Evolutionary conservation across 2,888 invertebrate genomes (phyloP).

Genomic region (Apotomis turbidana): DNA sequence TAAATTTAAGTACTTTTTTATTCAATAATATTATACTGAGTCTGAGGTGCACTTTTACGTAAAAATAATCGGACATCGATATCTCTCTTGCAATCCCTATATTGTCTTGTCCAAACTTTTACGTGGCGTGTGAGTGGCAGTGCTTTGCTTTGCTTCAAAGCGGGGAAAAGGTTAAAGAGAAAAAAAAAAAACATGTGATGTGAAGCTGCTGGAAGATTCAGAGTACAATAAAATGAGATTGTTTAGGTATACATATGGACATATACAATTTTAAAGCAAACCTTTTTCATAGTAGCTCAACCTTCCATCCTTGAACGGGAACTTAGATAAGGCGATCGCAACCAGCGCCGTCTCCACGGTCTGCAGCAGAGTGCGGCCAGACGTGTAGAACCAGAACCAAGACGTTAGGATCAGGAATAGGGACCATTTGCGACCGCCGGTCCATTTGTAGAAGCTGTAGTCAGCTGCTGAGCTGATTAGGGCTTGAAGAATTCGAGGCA

Average conservation of each 20-base stretch:
- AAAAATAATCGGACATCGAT: no score
- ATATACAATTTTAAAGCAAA: slow-evolving; percentile 44
- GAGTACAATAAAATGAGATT: background rate
- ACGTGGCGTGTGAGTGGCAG: no score
- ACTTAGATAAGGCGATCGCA: slow-evolving; percentile 91
- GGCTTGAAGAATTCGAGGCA: slow-evolving; percentile 93
- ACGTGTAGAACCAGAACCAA: slow-evolving; percentile 97
- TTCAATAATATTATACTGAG: no score
- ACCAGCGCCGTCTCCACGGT: slow-evolving; percentile 93
- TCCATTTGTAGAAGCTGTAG: slow-evolving; percentile 88
- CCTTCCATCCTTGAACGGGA: slow-evolving; percentile 85
- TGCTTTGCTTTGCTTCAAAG: no score
- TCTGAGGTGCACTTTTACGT: no score
- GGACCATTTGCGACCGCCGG: slow-evolving; percentile 89
- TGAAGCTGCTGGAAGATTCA: background rate
- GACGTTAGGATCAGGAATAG: slow-evolving; percentile 89
- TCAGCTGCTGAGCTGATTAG: slow-evolving; percentile 90
- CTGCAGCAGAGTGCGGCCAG: slow-evolving; percentile 94
- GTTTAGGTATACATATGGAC: background rate
- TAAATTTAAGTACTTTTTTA: no score
- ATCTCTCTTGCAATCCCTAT: no score
- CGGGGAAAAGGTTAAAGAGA: no score
- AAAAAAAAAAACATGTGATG: no score
- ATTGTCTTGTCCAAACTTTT: no score
- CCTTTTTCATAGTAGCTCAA: slow-evolving; percentile 69